Base-by-base conservation (phyloP, 2,888 invertebrate genomes). In the Scaptomyza reducta region DNA sequence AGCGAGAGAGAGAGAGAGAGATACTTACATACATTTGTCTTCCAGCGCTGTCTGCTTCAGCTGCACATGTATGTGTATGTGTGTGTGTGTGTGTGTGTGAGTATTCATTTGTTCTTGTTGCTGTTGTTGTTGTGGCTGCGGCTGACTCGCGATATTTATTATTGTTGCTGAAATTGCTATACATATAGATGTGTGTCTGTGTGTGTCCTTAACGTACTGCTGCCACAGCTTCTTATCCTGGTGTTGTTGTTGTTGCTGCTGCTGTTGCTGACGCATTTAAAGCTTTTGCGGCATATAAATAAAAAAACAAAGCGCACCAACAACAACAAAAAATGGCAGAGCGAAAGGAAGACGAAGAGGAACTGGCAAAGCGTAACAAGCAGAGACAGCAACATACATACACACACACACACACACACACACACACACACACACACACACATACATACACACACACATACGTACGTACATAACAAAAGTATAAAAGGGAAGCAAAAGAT, bases 111-210 rank as follows among this genome's bases (percentile, higher is more conserved):
- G 70, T 56, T 31, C 11, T 50, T 70, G 40, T 55, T 70, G 70
- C 62, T 76, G 76, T 62, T 70, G 70, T 64, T 76, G 76, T 62
- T 81, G 76, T 78, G 69, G 77, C 77, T 83, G 82, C 77, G 85
- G 85, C 85, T 85, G 81, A 82, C 81, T 82, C 84, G 84, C 81
- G 81, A 84, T 82, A 82, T 82, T 85, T 83, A 78, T 85, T 83
- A 82, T 85, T 83, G 83, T 83, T 85, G 73, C 77, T 85, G 83
- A 82, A 82, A 82, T 82, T 85, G 85, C 83, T 79, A 10, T 40
- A n/a, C 6, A n/a, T n/a, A n/a, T 35, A 6, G 6, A 1, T 33
- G 16, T 40, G 40, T 40, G 16, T 40, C 16, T 38, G 49, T 33
- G 33, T 85, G 81, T 77, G 65, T 82, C 82, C 67, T 79, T 54